Conservation (phyloP, 2,797 vertebrate genomes). For the Poeciliopsis presidionis region DNA sequence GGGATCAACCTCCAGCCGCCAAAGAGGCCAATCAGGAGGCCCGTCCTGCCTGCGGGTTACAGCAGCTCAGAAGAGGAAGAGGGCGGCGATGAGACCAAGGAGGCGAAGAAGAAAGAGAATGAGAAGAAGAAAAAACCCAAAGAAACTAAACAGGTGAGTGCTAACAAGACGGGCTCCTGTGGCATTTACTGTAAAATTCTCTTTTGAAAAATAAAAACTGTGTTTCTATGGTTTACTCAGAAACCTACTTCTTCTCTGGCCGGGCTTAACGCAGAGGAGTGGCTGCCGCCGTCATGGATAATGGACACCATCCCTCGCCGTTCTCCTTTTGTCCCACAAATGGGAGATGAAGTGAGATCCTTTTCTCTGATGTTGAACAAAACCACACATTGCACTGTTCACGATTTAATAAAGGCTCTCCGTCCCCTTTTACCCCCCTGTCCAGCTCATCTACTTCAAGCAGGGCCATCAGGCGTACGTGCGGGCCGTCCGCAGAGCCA, state of each 20-base stretch:
- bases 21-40: constrained; percentile 89
- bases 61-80: constrained; percentile 94
- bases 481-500: constrained; percentile 92
- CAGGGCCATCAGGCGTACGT: constrained; percentile 98
- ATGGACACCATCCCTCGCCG: constrained; percentile 91
- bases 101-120: constrained; percentile 59
- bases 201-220: not conserved
- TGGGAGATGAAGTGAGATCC: constrained; percentile 93
- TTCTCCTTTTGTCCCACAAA: constrained; percentile 97
- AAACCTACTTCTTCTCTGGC: constrained; percentile 88
- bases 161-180: not conserved
- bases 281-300: constrained; percentile 94
- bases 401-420: constrained; percentile 2
- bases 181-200: not conserved
- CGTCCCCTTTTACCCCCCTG: not conserved
- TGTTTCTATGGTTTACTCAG: constrained; percentile 62
- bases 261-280: constrained; percentile 89
- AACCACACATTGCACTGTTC: not conserved
- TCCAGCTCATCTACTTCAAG: constrained; percentile 95
- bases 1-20: constrained; percentile 98
- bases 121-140: constrained; percentile 87
- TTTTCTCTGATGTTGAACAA: not conserved
- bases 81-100: constrained; percentile 55
- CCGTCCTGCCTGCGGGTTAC: constrained; percentile 82
- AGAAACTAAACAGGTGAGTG: constrained; percentile 87